phyloP scores from a whole-genome alignment of 2,888 invertebrate species.

The Tipula helvola region DNA sequence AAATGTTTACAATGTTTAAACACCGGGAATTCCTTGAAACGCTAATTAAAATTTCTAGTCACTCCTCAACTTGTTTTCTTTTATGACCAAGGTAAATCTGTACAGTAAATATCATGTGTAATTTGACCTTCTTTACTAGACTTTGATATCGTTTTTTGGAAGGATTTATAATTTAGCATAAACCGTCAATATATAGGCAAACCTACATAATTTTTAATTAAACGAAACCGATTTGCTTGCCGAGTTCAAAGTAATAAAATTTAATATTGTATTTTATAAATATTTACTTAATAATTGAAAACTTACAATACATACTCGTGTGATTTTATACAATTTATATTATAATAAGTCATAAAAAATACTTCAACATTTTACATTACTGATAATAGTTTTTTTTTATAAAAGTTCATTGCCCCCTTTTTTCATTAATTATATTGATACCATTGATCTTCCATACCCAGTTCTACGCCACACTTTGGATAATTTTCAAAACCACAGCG shows the following conservation, averaged over 20 bases:
- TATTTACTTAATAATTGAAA: conserved; percentile 1
- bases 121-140: neutral
- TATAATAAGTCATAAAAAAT: neutral
- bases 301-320: neutral
- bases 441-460: conserved; percentile 28
- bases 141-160: too few species aligned
- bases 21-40: neutral
- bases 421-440: neutral
- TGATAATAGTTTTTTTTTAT: neutral
- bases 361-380: neutral
- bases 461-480: conserved; percentile 27
- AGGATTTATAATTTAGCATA: too few species aligned
- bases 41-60: neutral
- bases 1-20: too few species aligned
- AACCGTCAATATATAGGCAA: neutral
- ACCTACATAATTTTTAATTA: too few species aligned
- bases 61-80: neutral
- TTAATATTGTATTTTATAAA: neutral
- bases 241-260: neutral
- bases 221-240: too few species aligned
- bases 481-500: conserved; percentile 25
- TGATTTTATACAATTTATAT: neutral
- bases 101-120: neutral
- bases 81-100: neutral
- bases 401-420: conserved; percentile 15